Evolutionary conservation across 2,888 invertebrate species (phyloP).

Genomic region (Drosophila peninsularis): DNA sequence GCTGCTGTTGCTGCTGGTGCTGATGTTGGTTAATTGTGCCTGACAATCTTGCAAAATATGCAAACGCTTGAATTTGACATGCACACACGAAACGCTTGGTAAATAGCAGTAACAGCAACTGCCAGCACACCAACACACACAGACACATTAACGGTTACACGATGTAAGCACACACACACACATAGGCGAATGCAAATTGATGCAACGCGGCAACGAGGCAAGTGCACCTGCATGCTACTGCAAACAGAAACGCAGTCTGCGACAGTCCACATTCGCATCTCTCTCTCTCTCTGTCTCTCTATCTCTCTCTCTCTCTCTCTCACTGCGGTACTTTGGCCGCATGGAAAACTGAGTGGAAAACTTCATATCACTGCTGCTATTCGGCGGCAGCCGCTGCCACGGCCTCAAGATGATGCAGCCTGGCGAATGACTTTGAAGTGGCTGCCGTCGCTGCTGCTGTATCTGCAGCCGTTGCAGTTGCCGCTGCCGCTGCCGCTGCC

Average conservation of each 20-base stretch:
- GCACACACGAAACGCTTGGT: slow-evolving; percentile 78
- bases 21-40: slow-evolving; percentile 78
- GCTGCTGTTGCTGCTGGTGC: slow-evolving; percentile 41
- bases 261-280: slow-evolving; percentile 49
- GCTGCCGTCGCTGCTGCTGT: slow-evolving; percentile 29
- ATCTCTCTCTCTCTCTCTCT: slow-evolving; percentile 1
- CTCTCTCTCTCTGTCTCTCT: background rate
- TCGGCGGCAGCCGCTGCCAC: slow-evolving; percentile 42
- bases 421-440: slow-evolving; percentile 79
- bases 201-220: slow-evolving; percentile 59
- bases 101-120: slow-evolving; percentile 70
- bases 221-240: slow-evolving; percentile 72
- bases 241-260: slow-evolving; percentile 71
- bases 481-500: background rate
- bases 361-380: slow-evolving; percentile 65
- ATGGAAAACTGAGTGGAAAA: slow-evolving; percentile 58
- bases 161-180: slow-evolving; percentile 15
- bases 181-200: slow-evolving; percentile 70
- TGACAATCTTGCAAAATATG: slow-evolving; percentile 78
- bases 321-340: slow-evolving; percentile 14
- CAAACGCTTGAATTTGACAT: slow-evolving; percentile 78
- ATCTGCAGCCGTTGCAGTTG: slow-evolving; percentile 14
- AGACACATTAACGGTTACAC: slow-evolving; percentile 12
- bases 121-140: slow-evolving; percentile 44
- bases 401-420: slow-evolving; percentile 70